Evolutionary conservation across 2,888 invertebrate genomes (phyloP), one percentile per base, ranked within the genome.

Genomic region (Drosophila neotestacea): DNA sequence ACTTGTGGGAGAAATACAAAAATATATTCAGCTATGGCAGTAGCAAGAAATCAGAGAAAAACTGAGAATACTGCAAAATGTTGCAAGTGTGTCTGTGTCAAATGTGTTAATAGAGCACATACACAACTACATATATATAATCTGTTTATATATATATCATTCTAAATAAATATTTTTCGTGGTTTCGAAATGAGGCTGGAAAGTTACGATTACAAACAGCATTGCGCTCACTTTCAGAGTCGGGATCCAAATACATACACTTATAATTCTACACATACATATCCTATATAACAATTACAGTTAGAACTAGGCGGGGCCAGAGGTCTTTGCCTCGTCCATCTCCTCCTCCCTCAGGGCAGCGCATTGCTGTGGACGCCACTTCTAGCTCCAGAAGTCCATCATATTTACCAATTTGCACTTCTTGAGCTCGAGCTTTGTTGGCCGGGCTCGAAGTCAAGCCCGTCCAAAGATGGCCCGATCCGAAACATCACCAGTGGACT

Each of bases 401-500:
- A 92, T 92, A 82, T 92, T 92, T 84, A 92, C 92, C 91, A 92
- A 91, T 88, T 92, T 92, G 90, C 92, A 92, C 87, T 92, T 92
- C 84, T 92, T 92, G 79, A 92, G 90, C 87, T 91, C 91, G 77
- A 92, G 80, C 86, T 92, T 92, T 16, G 92, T 91, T 77, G 92
- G 91, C 67, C 92, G 87, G 62, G 91, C 91, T 72, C 92, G 90
- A 81, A 92, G 93, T 95, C 95, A 95, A 94, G 95, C 94, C 30
- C 94, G 93, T 63, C 94, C 94, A 84, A 95, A 92, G 93, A 95
- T 95, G 77, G 94, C 94, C 16, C 84, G 72, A 58, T 85, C 88
- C 41, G 95, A 94, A 60, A 95, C 95, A 91, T 95, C 95, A 30
- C 95, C 95, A 6, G 95, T 94, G 28, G 94, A 95, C 86, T 95